Conservation (phyloP, 2,797 vertebrate genomes). For the Melanotaenia trifasciata region DNA sequence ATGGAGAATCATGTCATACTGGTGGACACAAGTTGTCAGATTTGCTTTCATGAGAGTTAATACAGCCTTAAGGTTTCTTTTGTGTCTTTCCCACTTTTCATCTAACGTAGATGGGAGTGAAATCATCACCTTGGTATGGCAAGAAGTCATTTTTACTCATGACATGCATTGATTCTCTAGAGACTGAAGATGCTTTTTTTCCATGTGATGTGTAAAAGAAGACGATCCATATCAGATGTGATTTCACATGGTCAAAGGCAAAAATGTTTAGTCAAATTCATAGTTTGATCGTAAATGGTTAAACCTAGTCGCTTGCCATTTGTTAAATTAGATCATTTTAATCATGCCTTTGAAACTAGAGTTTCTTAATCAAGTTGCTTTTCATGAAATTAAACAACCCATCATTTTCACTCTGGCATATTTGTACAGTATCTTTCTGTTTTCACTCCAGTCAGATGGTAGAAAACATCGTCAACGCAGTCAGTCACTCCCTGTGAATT, state of each 20-base stretch:
- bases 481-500: neutral
- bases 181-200: neutral
- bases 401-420: neutral
- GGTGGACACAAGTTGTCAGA: neutral
- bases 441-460: neutral
- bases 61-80: neutral
- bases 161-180: neutral
- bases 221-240: neutral
- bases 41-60: neutral
- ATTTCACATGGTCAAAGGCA: neutral
- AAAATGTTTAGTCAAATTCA: neutral
- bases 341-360: neutral
- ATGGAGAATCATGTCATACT: neutral
- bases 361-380: neutral
- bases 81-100: neutral
- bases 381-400: neutral
- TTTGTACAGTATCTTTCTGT: neutral
- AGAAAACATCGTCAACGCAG: neutral
- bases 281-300: neutral
- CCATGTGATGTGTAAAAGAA: neutral
- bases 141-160: neutral
- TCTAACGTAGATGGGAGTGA: neutral
- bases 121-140: neutral
- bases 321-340: neutral
- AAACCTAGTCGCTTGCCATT: neutral